Evolutionary conservation across 2,888 invertebrate species (phyloP).

Genomic region (Andrena minutula): DNA sequence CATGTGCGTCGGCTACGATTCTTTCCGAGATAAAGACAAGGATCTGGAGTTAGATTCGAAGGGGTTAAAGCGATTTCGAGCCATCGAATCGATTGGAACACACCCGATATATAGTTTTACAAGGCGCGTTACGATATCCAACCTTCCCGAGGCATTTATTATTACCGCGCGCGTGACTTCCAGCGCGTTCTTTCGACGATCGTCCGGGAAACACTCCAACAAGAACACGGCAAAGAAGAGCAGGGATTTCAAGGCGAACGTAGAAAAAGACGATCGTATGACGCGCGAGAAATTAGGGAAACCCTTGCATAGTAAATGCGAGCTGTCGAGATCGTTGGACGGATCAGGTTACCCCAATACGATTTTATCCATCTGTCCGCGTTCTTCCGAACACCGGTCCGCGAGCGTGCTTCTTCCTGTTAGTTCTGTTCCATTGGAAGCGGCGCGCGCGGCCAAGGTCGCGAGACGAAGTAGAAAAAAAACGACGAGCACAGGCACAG

Average conservation of each 20-base stretch:
- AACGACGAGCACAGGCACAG: neutral
- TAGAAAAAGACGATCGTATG: neutral
- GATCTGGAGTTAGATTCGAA: neutral
- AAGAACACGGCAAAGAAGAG: neutral
- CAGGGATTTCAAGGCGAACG: neutral
- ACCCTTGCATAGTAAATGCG: neutral
- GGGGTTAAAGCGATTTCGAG: neutral
- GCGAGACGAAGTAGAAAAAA: neutral
- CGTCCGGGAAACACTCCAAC: neutral
- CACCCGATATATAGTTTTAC: too few relatives aligned
- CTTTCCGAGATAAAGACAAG: too few relatives aligned
- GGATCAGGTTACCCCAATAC: neutral
- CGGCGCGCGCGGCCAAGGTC: neutral
- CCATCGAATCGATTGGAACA: too few relatives aligned
- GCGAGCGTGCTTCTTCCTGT: neutral
- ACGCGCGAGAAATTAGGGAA: neutral
- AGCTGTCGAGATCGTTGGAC: neutral
- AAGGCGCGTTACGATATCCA: neutral
- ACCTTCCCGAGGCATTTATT: conserved; percentile 5
- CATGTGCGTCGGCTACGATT: too few relatives aligned
- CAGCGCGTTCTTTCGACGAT: neutral
- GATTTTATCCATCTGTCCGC: neutral
- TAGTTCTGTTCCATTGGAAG: neutral
- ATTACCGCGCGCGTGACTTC: neutral
- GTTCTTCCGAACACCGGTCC: too few relatives aligned